A percentile compares a stretch with the other conserved stretches of the same genome.
phyloP scores from a whole-genome alignment of 1,140 invertebrate species.

The Stenopsyche tienmushanensis region DNA sequence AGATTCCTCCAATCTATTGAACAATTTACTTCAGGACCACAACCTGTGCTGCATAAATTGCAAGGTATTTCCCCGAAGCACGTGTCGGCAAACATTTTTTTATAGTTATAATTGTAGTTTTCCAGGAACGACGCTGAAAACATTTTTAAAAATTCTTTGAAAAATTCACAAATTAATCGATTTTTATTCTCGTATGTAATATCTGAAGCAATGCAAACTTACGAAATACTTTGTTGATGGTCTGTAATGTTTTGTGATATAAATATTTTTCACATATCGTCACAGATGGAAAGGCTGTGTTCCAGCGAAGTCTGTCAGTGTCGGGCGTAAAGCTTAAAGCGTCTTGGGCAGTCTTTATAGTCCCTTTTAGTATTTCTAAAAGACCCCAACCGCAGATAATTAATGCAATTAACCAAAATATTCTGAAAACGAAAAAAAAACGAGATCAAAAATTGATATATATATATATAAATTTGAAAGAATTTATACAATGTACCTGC shows the following conservation, averaged over 20 bases:
- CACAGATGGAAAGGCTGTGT: slow-evolving; percentile 59
- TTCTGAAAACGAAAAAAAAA: slow-evolving; percentile 41
- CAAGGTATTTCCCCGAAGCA: slow-evolving; percentile 42
- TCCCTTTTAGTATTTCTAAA: slow-evolving; percentile 46
- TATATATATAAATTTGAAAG: neutral
- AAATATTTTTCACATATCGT: slow-evolving; percentile 56
- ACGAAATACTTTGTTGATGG: slow-evolving; percentile 43
- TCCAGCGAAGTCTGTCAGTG: slow-evolving; percentile 57
- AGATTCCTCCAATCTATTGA: slow-evolving; percentile 45
- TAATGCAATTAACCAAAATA: slow-evolving; percentile 50
- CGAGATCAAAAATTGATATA: slow-evolving; percentile 1
- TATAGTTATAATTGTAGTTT: slow-evolving; percentile 41
- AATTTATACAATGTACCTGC: slow-evolving; percentile 19
- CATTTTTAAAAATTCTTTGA: neutral
- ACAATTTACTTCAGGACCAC: slow-evolving; percentile 41
- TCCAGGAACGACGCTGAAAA: slow-evolving; percentile 43
- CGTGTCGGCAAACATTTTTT: slow-evolving; percentile 44
- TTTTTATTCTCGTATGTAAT: neutral
- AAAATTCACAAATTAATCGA: slow-evolving; percentile 6
- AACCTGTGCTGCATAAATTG: slow-evolving; percentile 41
- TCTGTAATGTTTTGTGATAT: slow-evolving; percentile 44
- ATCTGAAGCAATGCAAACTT: no score
- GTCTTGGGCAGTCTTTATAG: slow-evolving; percentile 46
- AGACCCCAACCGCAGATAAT: slow-evolving; percentile 46
- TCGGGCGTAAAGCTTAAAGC: slow-evolving; percentile 57